Evolutionary conservation across 2,888 invertebrate genomes (phyloP).

Genomic region (Xanthia togata): DNA sequence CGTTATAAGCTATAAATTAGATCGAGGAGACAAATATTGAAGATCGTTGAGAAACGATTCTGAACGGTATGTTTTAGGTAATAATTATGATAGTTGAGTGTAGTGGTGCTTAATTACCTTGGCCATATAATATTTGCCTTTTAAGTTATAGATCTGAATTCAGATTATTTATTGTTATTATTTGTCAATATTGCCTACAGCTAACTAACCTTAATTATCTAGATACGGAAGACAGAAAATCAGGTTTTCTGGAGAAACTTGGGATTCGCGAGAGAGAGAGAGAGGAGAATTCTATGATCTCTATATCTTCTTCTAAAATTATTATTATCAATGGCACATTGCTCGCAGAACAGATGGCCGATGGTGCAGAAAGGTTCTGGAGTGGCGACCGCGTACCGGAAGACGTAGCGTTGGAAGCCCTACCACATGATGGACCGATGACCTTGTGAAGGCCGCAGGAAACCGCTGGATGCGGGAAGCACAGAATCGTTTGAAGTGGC

Average conservation of each 20-base stretch:
- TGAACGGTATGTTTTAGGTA: slow-evolving; percentile 14
- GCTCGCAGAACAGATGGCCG: too few relatives aligned
- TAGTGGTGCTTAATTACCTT: slow-evolving; percentile 11
- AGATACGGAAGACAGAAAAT: background rate
- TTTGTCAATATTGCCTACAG: background rate
- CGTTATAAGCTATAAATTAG: slow-evolving; percentile 65
- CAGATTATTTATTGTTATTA: background rate
- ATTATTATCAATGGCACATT: too few relatives aligned
- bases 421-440: too few relatives aligned
- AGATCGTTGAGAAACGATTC: slow-evolving; percentile 45
- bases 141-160: slow-evolving; percentile 3
- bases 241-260: background rate
- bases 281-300: too few relatives aligned
- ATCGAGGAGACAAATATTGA: slow-evolving; percentile 64
- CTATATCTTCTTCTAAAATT: background rate
- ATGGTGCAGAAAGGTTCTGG: too few relatives aligned
- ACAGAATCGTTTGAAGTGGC: too few relatives aligned
- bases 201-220: background rate
- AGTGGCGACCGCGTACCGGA: too few relatives aligned
- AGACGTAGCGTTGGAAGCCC: too few relatives aligned
- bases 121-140: background rate
- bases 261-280: too few relatives aligned
- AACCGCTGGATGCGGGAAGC: too few relatives aligned
- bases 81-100: slow-evolving; percentile 20
- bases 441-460: too few relatives aligned